Base-by-base conservation (phyloP, 2,797 vertebrate species). In the Sebastes kiyomatsui region DNA sequence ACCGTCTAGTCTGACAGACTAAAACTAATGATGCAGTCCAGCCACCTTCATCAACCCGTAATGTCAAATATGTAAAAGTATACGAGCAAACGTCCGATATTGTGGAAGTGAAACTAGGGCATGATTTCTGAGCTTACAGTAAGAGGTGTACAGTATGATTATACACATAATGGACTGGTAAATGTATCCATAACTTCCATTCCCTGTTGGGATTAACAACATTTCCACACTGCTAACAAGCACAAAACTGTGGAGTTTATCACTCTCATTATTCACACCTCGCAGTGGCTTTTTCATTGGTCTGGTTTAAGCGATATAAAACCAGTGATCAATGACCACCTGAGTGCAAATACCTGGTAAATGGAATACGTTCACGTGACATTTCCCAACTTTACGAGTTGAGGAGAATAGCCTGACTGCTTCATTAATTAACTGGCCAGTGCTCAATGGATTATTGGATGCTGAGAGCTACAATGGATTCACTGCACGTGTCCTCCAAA, bases 301-400 rank as follows among this genome's bases (percentile, higher is more conserved):
- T 78, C 76, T 77, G 70, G 16, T 76, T 83, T 60, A 71, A 64
- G 62, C 18, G 18, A 55, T 72, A 88, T 81, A 81, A 89, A 88
- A 88, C 55, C 81, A 68, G 64, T 75, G 80, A 90, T 93, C 81
- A 67, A 80, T 88, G 75, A 79, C 80, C 64, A 74, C 35, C 67
- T 58, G 54, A 78, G 73, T 74, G 66, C 72, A 84, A 81, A 80
- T 82, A 77, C 65, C 65, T 72, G 64, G 54, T 74, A 72, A 86
- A 72, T 65, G 30, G 62, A 82, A 69, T 62, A 20, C 4, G 12
- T 70, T 54, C 56, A 59, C 35, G 12, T 70, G 56, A 35, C 67
- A 66, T 67, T 67, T 68, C 32, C 33, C 18, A 38, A 68, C 42
- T 79, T 85, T 82, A 92, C 30, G 46, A 84, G 70, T 59, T 60